phyloP scores from a whole-genome alignment of 2,888 invertebrate species.

The Noctua comes region DNA sequence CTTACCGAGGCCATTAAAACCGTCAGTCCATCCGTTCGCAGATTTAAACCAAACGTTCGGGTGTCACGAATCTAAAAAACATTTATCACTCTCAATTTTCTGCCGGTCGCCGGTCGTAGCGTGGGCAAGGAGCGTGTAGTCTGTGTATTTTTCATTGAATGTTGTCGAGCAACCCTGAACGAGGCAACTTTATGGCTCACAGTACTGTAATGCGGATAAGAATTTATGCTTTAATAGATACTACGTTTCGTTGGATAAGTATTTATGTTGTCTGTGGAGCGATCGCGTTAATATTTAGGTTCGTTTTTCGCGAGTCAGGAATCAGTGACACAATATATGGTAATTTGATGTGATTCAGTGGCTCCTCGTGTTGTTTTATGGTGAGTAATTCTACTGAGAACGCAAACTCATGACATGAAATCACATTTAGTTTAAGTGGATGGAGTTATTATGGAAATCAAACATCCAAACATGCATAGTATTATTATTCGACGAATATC shows the following conservation, averaged over 20 bases:
- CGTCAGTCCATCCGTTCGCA: conserved; percentile 84
- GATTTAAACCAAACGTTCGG: conserved; percentile 84
- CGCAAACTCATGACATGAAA: background rate
- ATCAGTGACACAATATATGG: conserved; percentile 40
- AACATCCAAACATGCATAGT: too few species aligned
- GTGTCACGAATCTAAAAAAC: conserved; percentile 83
- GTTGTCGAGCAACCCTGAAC: conserved; percentile 68
- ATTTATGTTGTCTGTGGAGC: conserved; percentile 51
- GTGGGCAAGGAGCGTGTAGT: conserved; percentile 73
- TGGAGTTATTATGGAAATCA: conserved; percentile 1
- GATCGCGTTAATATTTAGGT: conserved; percentile 44
- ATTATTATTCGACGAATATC: too few species aligned
- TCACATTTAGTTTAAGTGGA: background rate
- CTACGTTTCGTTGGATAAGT: conserved; percentile 55
- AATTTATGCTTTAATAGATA: conserved; percentile 68
- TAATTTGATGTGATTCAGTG: conserved; percentile 42
- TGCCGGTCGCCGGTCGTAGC: conserved; percentile 63
- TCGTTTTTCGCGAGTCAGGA: conserved; percentile 44
- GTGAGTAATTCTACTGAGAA: conserved; percentile 29
- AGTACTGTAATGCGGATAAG: conserved; percentile 60
- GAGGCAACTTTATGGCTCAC: conserved; percentile 61
- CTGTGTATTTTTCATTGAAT: conserved; percentile 78
- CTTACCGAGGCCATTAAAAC: conserved; percentile 85
- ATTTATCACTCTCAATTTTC: conserved; percentile 85
- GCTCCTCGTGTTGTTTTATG: background rate